Evolutionary conservation across 2,797 vertebrate genomes (phyloP).

Genomic region (Atherinosoma microstoma): DNA sequence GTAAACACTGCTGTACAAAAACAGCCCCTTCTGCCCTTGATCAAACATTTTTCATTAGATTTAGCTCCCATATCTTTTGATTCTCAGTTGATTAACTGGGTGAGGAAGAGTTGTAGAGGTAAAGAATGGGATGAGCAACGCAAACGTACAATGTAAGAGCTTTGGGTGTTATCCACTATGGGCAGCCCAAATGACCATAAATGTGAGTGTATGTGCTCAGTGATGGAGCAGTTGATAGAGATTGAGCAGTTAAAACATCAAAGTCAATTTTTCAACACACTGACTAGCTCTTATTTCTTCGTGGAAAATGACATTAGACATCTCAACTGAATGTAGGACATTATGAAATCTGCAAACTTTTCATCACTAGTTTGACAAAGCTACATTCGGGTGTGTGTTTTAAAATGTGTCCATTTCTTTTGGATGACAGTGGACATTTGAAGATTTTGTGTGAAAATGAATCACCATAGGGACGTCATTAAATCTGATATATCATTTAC

Average conservation of each 20-base stretch:
- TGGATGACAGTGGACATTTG: conserved; percentile 3
- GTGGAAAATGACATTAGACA: conserved; percentile 10
- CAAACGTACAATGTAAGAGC: conserved; percentile 21
- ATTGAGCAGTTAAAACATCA: conserved; percentile 43
- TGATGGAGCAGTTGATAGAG: too few relatives aligned
- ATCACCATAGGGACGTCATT: conserved; percentile 36
- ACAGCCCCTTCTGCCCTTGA: too few relatives aligned
- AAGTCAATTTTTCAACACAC: conserved; percentile 12
- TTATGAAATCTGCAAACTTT: conserved; percentile 5
- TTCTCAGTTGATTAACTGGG: conserved; percentile 4
- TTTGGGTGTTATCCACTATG: conserved; percentile 19
- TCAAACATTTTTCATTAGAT: too few relatives aligned
- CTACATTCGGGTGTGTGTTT: neutral
- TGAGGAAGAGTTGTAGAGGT: conserved; percentile 8
- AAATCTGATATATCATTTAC: conserved; percentile 51
- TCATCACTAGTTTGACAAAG: neutral
- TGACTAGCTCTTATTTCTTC: neutral
- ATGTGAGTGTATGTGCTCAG: too few relatives aligned
- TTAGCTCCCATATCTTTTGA: neutral
- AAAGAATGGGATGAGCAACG: conserved; percentile 31
- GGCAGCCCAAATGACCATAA: conserved; percentile 45
- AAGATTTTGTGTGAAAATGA: conserved; percentile 35
- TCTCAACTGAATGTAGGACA: conserved; percentile 14
- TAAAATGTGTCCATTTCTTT: neutral
- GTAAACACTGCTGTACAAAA: neutral